Base-by-base conservation (phyloP, 2,888 invertebrate species). In the Trissonchulus sp. region DNA sequence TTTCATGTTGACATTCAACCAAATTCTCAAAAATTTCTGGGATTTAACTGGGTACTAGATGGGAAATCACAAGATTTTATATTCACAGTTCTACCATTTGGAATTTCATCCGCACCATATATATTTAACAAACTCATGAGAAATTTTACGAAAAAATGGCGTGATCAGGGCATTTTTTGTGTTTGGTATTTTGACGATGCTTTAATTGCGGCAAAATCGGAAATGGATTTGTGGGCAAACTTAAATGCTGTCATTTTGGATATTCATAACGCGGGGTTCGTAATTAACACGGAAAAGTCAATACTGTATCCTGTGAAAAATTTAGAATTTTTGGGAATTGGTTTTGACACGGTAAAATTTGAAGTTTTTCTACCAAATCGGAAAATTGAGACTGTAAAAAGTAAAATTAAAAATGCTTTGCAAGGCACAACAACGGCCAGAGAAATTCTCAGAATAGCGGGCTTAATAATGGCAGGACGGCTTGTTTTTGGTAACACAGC, bases 31-130 rank as follows among this genome's bases (percentile, higher is more conserved):
- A 31, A 34, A 34, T 65, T 15, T 65, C 34, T 65, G 8, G 65
- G 65, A 8, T 65, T 65, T 65, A 8, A 8, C 8, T 65, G 65
- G 65, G 34, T 18, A 18, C 8, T 8, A 15, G 15, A 8, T 8
- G n/a, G n/a, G n/a, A n/a, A n/a, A n/a, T n/a, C n/a, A n/a, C n/a
- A n/a, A n/a, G 34, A 28, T 28, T 65, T 15, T 34, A 28, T 34
- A 15, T 65, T 65, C n/a, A 65, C 31, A 15, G 34, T 65, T 8
- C 34, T 65, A 34, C 30, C 30, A 15, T 65, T 65, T 65, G 65
- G 34, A 18, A 65, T 65, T 18, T 65, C 34, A 15, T 65, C 65
- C 8, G 65, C 65, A 28, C 65, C 65, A 28, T 65, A 65, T 65
- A 15, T 65, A 34, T 31, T 31, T 65, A 65, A 65, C 48, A 48